A percentile compares a stretch with the other conserved stretches of the same genome.
Evolutionary conservation across 2,113 vertebrate genomes (phyloP).

Genomic region (Kryptolebias marmoratus): DNA sequence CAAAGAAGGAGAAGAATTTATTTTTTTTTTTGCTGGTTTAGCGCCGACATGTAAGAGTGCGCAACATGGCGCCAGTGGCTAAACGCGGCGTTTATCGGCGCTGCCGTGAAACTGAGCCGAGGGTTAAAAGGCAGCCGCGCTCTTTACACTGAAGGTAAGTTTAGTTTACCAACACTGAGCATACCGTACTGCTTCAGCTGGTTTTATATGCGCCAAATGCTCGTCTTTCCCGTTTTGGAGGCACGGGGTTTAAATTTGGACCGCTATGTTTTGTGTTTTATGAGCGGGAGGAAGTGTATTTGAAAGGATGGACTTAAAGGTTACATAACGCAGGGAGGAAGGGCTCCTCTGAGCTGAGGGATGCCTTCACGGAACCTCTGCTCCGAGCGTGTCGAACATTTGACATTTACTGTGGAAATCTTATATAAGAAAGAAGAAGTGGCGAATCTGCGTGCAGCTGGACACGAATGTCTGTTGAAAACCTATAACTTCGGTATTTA

Average conservation of each 20-base stretch:
- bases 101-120: not conserved
- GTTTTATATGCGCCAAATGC: too few species aligned
- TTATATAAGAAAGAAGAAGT: too few species aligned
- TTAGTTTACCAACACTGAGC: not conserved
- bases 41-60: not conserved
- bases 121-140: not conserved
- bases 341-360: slow-evolving; percentile 17
- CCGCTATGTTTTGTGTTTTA: not conserved
- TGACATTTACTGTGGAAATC: too few species aligned
- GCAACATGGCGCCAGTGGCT: not conserved
- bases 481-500: too few species aligned
- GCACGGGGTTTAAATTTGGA: not conserved
- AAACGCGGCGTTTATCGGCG: too few species aligned
- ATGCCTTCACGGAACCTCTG: slow-evolving; percentile 25
- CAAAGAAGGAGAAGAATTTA: slow-evolving; percentile 9
- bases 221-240: too few species aligned
- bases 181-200: too few species aligned
- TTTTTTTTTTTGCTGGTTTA: not conserved
- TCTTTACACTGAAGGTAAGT: slow-evolving; percentile 34
- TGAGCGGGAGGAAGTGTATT: slow-evolving; percentile 39
- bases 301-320: slow-evolving; percentile 43
- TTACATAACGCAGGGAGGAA: slow-evolving; percentile 67
- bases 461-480: too few species aligned
- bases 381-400: too few species aligned
- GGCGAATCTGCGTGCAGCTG: too few species aligned